Evolutionary conservation across 2,888 invertebrate genomes (phyloP).

Genomic region (Melanostoma mellinum): DNA sequence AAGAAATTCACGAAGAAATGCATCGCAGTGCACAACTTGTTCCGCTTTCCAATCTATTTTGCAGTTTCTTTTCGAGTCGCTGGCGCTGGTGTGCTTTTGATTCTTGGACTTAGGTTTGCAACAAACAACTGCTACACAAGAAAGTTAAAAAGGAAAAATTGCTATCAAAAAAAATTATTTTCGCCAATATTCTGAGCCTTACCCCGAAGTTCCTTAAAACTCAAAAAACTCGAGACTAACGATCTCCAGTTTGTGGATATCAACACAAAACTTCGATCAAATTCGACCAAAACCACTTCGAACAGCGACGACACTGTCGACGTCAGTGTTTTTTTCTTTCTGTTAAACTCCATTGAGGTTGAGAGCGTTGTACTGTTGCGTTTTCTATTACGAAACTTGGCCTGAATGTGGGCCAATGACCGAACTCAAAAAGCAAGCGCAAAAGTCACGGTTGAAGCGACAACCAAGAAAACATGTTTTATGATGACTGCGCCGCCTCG

Average conservation of each 20-base stretch:
- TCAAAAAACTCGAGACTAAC: background rate
- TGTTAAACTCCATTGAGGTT: constrained; percentile 75
- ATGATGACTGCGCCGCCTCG: constrained; percentile 32
- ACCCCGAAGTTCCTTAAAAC: no score
- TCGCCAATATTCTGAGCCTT: background rate
- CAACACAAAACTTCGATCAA: constrained; percentile 45
- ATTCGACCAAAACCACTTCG: constrained; percentile 38
- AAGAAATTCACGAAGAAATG: constrained; percentile 70
- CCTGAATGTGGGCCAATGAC: constrained; percentile 76
- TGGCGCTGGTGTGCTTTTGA: background rate
- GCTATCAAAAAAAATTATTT: background rate
- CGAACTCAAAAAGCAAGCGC: constrained; percentile 73
- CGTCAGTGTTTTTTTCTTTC: constrained; percentile 54
- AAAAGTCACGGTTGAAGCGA: constrained; percentile 69
- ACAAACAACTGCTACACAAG: constrained; percentile 8
- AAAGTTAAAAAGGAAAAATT: background rate
- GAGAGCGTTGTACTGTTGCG: constrained; percentile 76
- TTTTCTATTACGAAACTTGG: constrained; percentile 77
- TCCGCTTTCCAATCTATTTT: constrained; percentile 71
- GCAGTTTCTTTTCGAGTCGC: constrained; percentile 61
- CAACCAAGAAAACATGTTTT: constrained; percentile 64
- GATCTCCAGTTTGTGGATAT: constrained; percentile 50
- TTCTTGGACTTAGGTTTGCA: constrained; percentile 20
- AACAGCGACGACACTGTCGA: constrained; percentile 29
- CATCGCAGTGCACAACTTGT: constrained; percentile 69